These are phyloP conservation scores for Amphipoea oculea DNA, from an alignment of 2,888 invertebrate species.

Conservation along the genomic window DNA sequence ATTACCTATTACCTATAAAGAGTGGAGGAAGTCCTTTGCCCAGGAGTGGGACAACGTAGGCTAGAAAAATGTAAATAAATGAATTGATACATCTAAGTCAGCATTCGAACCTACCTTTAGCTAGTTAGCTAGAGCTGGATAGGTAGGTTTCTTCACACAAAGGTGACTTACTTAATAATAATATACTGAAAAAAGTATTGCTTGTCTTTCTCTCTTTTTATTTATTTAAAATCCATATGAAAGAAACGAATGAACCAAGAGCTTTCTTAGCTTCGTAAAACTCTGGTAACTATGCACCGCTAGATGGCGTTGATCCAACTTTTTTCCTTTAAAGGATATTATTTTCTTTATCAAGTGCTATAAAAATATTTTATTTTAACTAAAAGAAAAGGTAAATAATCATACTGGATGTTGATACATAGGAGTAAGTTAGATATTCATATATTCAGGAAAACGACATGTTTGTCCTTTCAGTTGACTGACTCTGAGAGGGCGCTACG, in stretches of 20 bases:
- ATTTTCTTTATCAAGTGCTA: not conserved
- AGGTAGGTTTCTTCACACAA: not conserved
- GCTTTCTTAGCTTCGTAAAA: slow-evolving; percentile 4
- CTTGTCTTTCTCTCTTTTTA: not conserved
- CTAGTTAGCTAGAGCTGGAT: not conserved
- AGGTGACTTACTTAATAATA: not conserved
- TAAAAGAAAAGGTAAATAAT: not conserved
- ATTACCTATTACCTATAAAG: too few relatives aligned
- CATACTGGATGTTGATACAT: not conserved
- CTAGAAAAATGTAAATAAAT: not conserved
- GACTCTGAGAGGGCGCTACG: slow-evolving; percentile 55
- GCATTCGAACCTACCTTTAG: not conserved
- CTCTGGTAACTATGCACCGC: slow-evolving; percentile 35
- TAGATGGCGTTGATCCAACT: slow-evolving; percentile 54
- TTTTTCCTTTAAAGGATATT: not conserved
- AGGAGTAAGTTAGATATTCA: slow-evolving; percentile 31
- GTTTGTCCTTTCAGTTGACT: slow-evolving; percentile 52
- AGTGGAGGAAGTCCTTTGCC: too few relatives aligned
- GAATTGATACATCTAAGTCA: not conserved
- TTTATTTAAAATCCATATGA: not conserved
- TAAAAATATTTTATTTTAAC: not conserved
- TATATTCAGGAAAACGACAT: slow-evolving; percentile 42
- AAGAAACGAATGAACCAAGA: not conserved
- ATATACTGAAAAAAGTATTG: not conserved
- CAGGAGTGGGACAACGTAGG: too few relatives aligned